Evolutionary conservation across 2,113 vertebrate genomes (phyloP), one percentile per base, ranked within the genome.

Genomic region (Carettochelys insculpta): DNA sequence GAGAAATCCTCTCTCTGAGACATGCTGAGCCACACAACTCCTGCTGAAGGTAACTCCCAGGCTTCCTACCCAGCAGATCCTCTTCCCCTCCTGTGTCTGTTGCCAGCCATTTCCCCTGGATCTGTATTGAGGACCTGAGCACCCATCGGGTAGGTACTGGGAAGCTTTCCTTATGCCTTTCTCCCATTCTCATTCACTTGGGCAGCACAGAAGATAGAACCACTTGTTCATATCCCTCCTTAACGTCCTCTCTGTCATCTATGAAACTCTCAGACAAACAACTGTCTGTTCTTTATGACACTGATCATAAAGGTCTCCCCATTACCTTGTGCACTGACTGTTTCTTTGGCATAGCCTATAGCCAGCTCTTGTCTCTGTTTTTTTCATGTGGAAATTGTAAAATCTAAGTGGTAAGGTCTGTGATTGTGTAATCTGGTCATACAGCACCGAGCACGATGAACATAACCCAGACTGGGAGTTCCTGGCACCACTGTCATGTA

Each of bases 201-300:
- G 22, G 25, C 43, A 27, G 25, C 41, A 45, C 41, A 75, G 41
- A 6, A 75, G 41, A 45, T 75, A 8, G 7, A 73, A 20, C 41
- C 71, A n/a, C 71, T 73, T 43, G 8, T 43, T 45, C 41, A 75
- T 27, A 14, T 29, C 71, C 45, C 25, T 45, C 43, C 25, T 45
- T 75, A 75, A 45, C 25, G 14, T 75, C 38, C 6, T 29, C 41
- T 45, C 71, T 45, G 24, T 1, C 51, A 45, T 43, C 45, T 83
- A 0, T 83, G 91, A 91, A 92, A 41, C 16, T 92, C 20, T 34
- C 48, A 50, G 48, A 11, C 48, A 50, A 50, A 50, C 11, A 11
- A 92, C 79, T 20, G 78, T 77, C 58, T 85, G 68, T 34, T 85
- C 68, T 53, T 83, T 77, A 5, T 77, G 58, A 83, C 75, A 85